Evolutionary conservation across 2,888 invertebrate species (phyloP), one percentile per base, ranked within the genome.

Genomic region (Caenorhabditis becei): DNA sequence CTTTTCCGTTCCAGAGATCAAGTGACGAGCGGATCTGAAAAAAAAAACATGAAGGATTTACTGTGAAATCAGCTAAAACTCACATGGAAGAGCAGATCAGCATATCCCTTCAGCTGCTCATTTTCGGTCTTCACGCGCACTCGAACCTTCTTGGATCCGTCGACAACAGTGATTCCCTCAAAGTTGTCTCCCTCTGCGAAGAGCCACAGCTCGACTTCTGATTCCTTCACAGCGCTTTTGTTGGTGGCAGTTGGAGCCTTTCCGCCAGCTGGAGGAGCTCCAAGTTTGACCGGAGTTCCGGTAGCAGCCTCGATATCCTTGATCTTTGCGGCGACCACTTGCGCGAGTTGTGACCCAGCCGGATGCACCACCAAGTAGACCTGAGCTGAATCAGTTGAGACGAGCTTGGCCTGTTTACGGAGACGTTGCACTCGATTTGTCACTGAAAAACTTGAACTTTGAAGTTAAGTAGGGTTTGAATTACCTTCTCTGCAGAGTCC

Each of bases 351-450:
- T 11, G 80, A 82, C 18, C 75, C 85, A 8, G 72, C 80, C 20
- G 87, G 87, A 53, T 37, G 47, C 28, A 89, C 82, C 4, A 77
- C 72, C 53, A 85, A 72, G 65, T 86, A 84, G 18, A 87, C 85
- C 10, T 72, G 61, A 4, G 89, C 90, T 16, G 53, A 32, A 58
- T 89, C 87, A 16, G 88, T 87, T 8, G 86, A 79, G 1, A 87
- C 77, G 8, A 91, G 82, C 32, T 89, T 89, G 14, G 88, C 90
- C 75, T 87, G 78, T 92, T 99, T 99, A 77, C 98, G 93, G 14
- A 99, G 93, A 92, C 97, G 97, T 91, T 99, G 99, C 35, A 99
- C 94, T 71, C 98, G 94, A 91, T 98, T 99, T 78, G 97, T 95
- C 26, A 98, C 94, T 63, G 41, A 8, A 62, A 71, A 7, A 18